Evolutionary conservation across 2,113 vertebrate species (phyloP), one percentile per base, ranked within the genome.

Genomic region (Dendropsophus ebraccatus): DNA sequence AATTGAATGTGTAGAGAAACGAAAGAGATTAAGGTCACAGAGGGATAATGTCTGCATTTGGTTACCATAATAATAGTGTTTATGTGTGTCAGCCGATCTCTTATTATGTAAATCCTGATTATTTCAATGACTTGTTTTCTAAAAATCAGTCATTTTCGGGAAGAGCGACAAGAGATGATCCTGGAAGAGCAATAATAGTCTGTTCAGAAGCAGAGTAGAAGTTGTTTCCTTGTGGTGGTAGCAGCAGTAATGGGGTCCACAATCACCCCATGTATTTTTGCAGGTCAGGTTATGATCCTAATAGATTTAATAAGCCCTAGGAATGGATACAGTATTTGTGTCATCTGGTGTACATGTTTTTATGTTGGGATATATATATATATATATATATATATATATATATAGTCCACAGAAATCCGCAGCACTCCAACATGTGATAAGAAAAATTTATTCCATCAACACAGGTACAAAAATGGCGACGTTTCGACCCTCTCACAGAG

Each of bases 21-120:
- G 32, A 67, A 54, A 41, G 35, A 30, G 84, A 85, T 85, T 78
- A 54, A 85, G 83, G 83, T 85, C 83, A 85, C 45, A 1, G 25
- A 37, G 58, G 83, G 83, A 85, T 85, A 85, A 85, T 50, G 41
- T 6, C n/a, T 52, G 45, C 28, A 78, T 77, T 67, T 78, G 76
- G 56, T 35, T 67, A 12, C 37, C 28, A 72, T 72, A 72, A 72
- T 82, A n/a, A 9, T 30, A 49, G 58, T 70, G 62, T 82, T 82
- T 70, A 69, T 82, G 65, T 82, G 19, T 82, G 81, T 82, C 81
- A 72, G 65, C 13, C 11, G 21, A n/a, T 72, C 9, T 47, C 11
- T n/a, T 74, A 30, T 56, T 56, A 56, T n/a, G 30, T 78, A 32
- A 58, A 77, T 52, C 52, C 52, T 73, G 49, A 14, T 41, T 14